Base-by-base conservation (phyloP, 2,113 vertebrate species). In the Otocyon megalotis region DNA sequence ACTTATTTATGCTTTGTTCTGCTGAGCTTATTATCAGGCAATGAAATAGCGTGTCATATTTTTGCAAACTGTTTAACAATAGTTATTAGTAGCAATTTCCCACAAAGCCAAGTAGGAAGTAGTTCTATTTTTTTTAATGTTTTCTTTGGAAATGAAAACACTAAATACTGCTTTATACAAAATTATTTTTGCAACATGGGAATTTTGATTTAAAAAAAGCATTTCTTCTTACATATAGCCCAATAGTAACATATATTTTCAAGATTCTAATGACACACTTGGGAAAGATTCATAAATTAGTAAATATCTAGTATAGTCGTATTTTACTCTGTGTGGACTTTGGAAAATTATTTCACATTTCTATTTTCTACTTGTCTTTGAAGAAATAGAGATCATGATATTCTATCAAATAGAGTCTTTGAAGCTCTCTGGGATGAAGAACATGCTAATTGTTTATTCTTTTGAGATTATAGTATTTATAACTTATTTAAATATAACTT, bases 111-210 rank as follows among this genome's bases (percentile, higher is more conserved):
- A 92, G 11, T 90, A 5, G 62, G 53, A 96, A 96, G 53, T 92
- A 63, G 12, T 58, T 93, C 85, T 85, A 43, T 72, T 90, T 92
- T 96, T 96, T 95, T 94, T 32, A 71, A 76, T 82, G 28, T 88
- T 88, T 86, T 37, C 48, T 93, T 96, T 95, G 54, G 77, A 97
- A 96, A 96, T 97, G 71, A 94, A 96, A 94, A 90, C 37, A 82
- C 71, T 96, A 83, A 96, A 95, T 97, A 91, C 63, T 94, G 32
- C 35, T 82, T 74, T 97, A 37, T 72, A 79, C 50, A 94, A 93
- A 95, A 97, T 97, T 90, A 88, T 58, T 94, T 97, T 94, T 97
- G 54, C 26, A 95, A 63, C 30, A 56, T 20, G 30, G 60, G 26
- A 88, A 85, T 79, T 84, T 95, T 95, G 13, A 96, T 88, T 88